Evolutionary conservation across 2,113 vertebrate species (phyloP).

Genomic region (Chaetura pelagica): DNA sequence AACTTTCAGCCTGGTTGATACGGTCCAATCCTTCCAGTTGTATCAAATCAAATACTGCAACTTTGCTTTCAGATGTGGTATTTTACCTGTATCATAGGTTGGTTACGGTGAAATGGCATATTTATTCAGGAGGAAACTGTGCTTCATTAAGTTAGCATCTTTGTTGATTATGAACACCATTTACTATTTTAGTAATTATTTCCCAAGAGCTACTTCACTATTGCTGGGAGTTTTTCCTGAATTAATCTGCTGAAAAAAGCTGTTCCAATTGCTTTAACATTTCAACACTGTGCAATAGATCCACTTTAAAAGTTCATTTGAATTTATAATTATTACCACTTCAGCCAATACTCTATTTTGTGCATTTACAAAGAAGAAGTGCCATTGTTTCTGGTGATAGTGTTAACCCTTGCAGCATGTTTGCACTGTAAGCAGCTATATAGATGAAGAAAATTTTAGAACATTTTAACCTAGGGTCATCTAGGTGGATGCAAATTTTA

Average conservation of each 20-base stretch:
- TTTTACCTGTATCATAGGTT: slow-evolving; percentile 3
- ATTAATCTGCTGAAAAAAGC: slow-evolving; percentile 16
- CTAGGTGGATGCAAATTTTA: neutral
- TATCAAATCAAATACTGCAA: neutral
- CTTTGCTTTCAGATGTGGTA: neutral
- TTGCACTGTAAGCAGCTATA: neutral
- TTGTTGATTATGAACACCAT: slow-evolving; percentile 30
- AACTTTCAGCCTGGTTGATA: neutral
- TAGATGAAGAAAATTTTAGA: neutral
- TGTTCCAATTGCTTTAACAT: slow-evolving; percentile 27
- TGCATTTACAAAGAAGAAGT: neutral
- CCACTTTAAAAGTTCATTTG: slow-evolving; percentile 32
- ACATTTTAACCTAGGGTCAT: neutral
- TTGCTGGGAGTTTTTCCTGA: slow-evolving; percentile 8
- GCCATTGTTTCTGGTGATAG: neutral
- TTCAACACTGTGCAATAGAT: slow-evolving; percentile 21
- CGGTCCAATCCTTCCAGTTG: neutral
- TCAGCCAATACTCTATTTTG: neutral
- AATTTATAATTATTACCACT: slow-evolving; percentile 32
- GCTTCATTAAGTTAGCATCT: slow-evolving; percentile 38
- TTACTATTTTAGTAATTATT: slow-evolving; percentile 25
- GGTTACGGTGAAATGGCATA: neutral
- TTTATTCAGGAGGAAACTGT: neutral
- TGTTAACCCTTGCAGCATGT: neutral
- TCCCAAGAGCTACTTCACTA: slow-evolving; percentile 25